Evolutionary conservation across 2,797 vertebrate species (phyloP).

Genomic region (Coccyzus lansbergi): DNA sequence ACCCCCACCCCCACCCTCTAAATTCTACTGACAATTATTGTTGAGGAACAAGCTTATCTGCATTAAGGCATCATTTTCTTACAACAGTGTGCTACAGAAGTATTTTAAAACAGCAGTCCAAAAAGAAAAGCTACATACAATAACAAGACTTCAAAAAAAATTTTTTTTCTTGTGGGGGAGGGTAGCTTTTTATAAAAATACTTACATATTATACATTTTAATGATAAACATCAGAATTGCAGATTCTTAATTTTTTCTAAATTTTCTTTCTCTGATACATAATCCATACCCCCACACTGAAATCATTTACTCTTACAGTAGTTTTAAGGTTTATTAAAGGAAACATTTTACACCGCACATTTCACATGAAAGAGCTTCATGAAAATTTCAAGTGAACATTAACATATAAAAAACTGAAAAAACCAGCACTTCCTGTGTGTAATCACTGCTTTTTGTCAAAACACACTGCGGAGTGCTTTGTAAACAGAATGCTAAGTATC

Average conservation of each 20-base stretch:
- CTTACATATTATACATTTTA: not conserved
- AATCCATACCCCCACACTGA: not conserved
- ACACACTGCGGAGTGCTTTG: not conserved
- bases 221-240: not conserved
- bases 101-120: not conserved
- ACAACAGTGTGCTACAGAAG: not conserved
- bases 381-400: constrained; percentile 1
- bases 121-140: not conserved
- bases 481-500: not conserved
- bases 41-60: not conserved
- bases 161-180: rapidly evolving
- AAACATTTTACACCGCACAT: not conserved
- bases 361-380: not conserved
- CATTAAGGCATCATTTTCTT: not conserved
- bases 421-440: not conserved
- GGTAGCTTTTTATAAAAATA: not conserved
- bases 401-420: not conserved
- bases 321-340: not conserved
- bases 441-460: not conserved
- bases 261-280: not conserved
- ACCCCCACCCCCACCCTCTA: not conserved
- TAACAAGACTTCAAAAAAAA: not conserved
- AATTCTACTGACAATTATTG: not conserved
- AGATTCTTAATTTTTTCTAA: not conserved
- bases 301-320: not conserved